Base-by-base conservation (phyloP, 2,888 invertebrate species). In the Caenorhabditis afra region DNA sequence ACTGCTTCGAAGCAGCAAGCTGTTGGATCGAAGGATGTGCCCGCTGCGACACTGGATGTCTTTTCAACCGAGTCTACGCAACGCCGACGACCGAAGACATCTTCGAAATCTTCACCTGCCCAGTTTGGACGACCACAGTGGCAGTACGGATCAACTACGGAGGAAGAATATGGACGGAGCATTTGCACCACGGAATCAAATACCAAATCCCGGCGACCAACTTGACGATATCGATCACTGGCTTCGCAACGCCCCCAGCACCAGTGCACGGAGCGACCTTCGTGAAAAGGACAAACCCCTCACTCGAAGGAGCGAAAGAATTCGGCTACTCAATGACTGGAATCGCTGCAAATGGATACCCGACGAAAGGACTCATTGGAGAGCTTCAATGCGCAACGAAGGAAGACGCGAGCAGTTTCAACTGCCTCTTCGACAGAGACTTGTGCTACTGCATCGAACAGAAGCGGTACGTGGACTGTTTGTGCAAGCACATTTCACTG, bases 21-120 rank as follows among this genome's bases (percentile, higher is more conserved):
- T 47, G 79, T 12, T 11, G 22, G 4, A 41, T 50, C 18, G 71
- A 68, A n/a, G 22, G 59, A 20, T 79, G 79, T 22, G 44, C 55
- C 14, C 53, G 8, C 16, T 74, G 50, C 37, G 55, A 39, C 12
- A 58, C 79, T 0, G 20, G 55, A 5, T 78, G 78, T 41, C 35
- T 73, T 3, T 78, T 78, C 61, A 61, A 61, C 44, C 59, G 71
- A 5, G 29, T 44, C 39, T 78, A 61, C 29, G 78, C 73, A 11
- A 16, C 8, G 16, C 66, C 78, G 18, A 53, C 71, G 1, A 22
- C 66, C 0, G 45, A 22, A 18, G 20, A 35, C 23, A 47, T 77
- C 11, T 70, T 52, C 58, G 53, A 53, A 16, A 18, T 77, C 12
- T 41, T 4, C 23, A 44, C 22, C 3, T 77, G 77, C 39, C 39